Evolutionary conservation across 2,888 invertebrate genomes (phyloP).

Genomic region (Criorhina ranunculi): DNA sequence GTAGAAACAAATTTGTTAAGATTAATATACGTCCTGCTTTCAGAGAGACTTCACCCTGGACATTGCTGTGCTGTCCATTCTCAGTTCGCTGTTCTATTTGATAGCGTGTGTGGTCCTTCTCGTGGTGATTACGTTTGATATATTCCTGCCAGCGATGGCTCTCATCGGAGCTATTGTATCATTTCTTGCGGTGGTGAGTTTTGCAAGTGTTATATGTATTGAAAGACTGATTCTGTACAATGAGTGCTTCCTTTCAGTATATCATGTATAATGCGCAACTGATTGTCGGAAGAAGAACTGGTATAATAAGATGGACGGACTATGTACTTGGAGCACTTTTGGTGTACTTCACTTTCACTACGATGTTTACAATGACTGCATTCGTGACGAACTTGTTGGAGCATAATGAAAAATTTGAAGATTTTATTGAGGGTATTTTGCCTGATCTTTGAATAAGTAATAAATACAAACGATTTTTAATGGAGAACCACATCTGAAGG

Average conservation of each 20-base stretch:
- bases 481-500: too few species aligned
- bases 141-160: background rate
- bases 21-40: background rate
- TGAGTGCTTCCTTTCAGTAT: constrained; percentile 10
- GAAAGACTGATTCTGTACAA: background rate
- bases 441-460: too few species aligned
- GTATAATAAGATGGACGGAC: constrained; percentile 46
- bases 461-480: too few species aligned
- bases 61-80: background rate
- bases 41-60: constrained; percentile 1
- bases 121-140: background rate
- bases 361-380: background rate
- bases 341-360: constrained; percentile 42
- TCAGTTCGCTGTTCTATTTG: background rate
- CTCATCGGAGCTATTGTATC: background rate
- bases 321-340: constrained; percentile 45
- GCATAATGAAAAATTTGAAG: too few species aligned
- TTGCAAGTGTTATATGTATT: background rate
- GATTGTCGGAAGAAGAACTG: constrained; percentile 30
- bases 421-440: too few species aligned
- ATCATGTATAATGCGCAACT: constrained; percentile 46
- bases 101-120: background rate
- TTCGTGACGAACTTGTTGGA: too few species aligned
- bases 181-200: constrained; percentile 5
- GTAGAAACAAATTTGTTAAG: too few species aligned